Conservation (phyloP, 1,140 invertebrate genomes). For the Sesamia nonagrioides region DNA sequence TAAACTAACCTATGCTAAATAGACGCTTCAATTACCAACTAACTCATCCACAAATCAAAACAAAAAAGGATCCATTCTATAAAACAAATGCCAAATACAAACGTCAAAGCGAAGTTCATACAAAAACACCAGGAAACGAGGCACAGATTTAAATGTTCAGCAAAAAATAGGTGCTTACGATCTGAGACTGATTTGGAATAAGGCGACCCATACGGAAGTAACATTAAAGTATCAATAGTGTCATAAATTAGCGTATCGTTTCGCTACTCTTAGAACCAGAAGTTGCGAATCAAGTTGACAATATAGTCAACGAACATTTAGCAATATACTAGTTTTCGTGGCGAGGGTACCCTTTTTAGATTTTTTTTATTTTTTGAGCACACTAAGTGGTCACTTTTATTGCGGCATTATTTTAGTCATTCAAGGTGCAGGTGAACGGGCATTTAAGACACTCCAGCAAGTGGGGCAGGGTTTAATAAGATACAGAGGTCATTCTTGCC, state of each 20-base stretch:
- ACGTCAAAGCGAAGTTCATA: background rate
- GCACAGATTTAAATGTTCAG: background rate
- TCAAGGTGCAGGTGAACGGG: no score
- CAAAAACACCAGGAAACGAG: conserved; percentile 32
- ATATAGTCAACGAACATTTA: no score
- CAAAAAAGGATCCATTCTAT: background rate
- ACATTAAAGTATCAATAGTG: background rate
- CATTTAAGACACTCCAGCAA: no score
- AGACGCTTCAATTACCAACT: background rate
- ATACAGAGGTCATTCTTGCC: no score
- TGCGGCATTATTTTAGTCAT: no score
- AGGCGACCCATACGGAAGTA: conserved; percentile 1
- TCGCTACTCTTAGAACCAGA: background rate
- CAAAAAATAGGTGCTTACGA: conserved; percentile 40
- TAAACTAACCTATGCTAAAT: no score
- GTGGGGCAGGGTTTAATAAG: no score
- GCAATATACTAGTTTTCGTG: no score
- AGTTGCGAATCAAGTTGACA: no score
- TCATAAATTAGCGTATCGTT: background rate
- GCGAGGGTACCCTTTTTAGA: no score
- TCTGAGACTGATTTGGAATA: conserved; percentile 11
- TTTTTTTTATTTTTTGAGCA: no score
- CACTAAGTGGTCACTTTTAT: no score
- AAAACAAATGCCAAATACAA: background rate
- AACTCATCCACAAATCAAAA: background rate